Conservation (phyloP, 1,140 invertebrate genomes). For the Coptotermes formosanus region DNA sequence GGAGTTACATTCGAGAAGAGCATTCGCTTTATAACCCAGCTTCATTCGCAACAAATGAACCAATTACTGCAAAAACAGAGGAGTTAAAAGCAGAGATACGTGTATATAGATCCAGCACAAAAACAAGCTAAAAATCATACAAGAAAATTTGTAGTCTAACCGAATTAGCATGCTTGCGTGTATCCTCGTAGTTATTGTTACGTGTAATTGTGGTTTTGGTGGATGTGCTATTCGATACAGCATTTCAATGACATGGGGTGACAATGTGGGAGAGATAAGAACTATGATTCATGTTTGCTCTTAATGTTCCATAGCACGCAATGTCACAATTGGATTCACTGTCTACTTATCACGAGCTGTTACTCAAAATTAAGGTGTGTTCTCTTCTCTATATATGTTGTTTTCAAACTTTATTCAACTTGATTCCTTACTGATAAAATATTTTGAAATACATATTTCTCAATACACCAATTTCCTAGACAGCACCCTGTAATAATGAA, state of each 20-base stretch:
- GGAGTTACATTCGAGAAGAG: too few species aligned
- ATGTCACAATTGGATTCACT: not conserved
- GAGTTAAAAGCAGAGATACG: not conserved
- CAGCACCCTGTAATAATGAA: not conserved
- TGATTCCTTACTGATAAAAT: not conserved
- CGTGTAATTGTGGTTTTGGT: not conserved
- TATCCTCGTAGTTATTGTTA: not conserved
- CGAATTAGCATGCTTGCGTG: not conserved
- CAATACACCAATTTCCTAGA: not conserved
- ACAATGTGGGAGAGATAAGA: not conserved
- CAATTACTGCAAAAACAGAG: not conserved
- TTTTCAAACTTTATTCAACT: conserved; percentile 15
- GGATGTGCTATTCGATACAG: not conserved
- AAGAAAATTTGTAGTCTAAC: not conserved
- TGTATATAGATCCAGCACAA: not conserved
- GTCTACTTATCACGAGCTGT: not conserved
- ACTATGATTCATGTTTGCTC: not conserved
- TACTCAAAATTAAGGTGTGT: not conserved
- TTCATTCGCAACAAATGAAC: not conserved
- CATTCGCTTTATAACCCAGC: too few species aligned
- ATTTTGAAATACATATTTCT: not conserved
- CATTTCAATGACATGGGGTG: conserved; percentile 6
- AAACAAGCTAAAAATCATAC: not conserved
- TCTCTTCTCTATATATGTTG: not conserved
- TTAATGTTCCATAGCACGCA: not conserved